Percentiles rank a stretch among this genome's conserved stretches.
Evolutionary conservation across 2,888 invertebrate species (phyloP).

Genomic region (Tinea semifulvella): DNA sequence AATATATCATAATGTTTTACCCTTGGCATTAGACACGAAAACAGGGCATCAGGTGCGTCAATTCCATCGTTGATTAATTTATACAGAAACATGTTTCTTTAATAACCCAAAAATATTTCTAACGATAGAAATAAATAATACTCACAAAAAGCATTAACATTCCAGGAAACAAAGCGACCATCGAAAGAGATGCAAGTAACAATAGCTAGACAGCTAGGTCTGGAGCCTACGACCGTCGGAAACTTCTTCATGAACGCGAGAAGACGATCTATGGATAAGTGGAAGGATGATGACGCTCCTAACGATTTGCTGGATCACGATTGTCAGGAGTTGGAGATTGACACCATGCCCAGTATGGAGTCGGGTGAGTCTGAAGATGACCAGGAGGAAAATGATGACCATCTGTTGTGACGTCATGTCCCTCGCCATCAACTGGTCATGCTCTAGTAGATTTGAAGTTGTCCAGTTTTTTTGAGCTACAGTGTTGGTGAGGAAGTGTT

Average conservation of each 20-base stretch:
- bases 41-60: too few species aligned
- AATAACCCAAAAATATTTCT: too few species aligned
- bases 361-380: slow-evolving; percentile 57
- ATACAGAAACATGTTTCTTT: too few species aligned
- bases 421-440: slow-evolving; percentile 53
- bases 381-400: slow-evolving; percentile 52
- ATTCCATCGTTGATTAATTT: too few species aligned
- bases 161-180: slow-evolving; percentile 97
- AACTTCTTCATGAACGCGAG: slow-evolving; percentile 99
- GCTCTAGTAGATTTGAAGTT: slow-evolving; percentile 29
- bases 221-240: slow-evolving; percentile 97
- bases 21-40: too few species aligned
- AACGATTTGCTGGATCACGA: slow-evolving; percentile 61
- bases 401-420: slow-evolving; percentile 64
- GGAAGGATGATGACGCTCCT: slow-evolving; percentile 92
- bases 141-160: slow-evolving; percentile 21
- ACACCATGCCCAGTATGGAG: slow-evolving; percentile 45
- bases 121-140: too few species aligned
- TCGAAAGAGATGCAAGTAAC: slow-evolving; percentile 99
- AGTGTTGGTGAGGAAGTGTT: too few species aligned
- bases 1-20: too few species aligned
- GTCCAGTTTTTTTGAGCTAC: too few species aligned
- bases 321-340: slow-evolving; percentile 61
- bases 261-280: slow-evolving; percentile 96
- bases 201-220: slow-evolving; percentile 94